Conservation (phyloP, 2,888 invertebrate genomes). For the Leptopilina drosophilae region DNA sequence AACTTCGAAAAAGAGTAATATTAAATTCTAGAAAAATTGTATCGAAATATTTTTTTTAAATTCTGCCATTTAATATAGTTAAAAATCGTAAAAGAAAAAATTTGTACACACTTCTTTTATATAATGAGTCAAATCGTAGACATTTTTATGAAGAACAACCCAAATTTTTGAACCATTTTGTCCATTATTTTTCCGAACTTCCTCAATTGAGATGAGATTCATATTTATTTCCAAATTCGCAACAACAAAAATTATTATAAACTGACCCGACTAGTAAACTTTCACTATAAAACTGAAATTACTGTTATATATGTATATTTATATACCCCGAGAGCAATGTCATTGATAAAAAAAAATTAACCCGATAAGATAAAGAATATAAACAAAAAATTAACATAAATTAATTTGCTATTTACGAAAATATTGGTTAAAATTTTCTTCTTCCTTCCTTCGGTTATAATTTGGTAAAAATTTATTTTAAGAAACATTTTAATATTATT, state of each 20-base stretch:
- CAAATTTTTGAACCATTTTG: constrained; percentile 79
- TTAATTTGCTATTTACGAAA: too few species aligned
- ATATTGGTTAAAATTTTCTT: too few species aligned
- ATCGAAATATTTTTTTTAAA: too few species aligned
- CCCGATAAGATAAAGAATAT: too few species aligned
- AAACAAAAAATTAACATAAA: too few species aligned
- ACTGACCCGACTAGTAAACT: not conserved
- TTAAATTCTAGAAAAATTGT: too few species aligned
- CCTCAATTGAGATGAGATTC: constrained; percentile 72
- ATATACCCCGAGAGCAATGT: too few species aligned
- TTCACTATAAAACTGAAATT: not conserved
- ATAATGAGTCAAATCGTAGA: constrained; percentile 85
- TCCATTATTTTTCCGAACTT: constrained; percentile 82
- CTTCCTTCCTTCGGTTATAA: too few species aligned
- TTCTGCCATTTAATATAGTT: not conserved
- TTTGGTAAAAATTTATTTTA: too few species aligned
- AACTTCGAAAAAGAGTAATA: too few species aligned
- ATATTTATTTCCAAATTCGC: not conserved
- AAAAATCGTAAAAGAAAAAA: not conserved
- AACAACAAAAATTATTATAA: not conserved
- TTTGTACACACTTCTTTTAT: constrained; percentile 78
- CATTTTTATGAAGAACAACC: constrained; percentile 82
- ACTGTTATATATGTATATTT: not conserved
- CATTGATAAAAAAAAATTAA: too few species aligned
- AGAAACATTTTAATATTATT: too few species aligned